These are phyloP conservation scores for Patella pellucida DNA, from an alignment of 2,888 invertebrate species.

Conservation along the genomic window DNA sequence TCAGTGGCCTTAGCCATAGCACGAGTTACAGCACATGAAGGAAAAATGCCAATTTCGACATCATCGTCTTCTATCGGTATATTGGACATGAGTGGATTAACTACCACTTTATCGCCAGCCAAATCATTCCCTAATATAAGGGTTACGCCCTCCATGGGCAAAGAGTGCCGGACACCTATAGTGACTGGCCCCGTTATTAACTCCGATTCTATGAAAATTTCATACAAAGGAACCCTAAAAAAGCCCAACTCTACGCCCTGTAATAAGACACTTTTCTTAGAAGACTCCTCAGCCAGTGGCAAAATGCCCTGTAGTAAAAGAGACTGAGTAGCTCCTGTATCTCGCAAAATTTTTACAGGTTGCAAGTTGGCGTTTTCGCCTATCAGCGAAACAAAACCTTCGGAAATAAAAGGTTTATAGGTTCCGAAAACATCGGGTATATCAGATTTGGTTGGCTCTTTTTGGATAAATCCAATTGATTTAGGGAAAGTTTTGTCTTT, in stretches of 20 bases:
- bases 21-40: no score
- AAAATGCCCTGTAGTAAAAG: slow-evolving; percentile 30
- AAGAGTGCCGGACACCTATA: slow-evolving; percentile 32
- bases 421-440: slow-evolving; percentile 23
- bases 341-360: slow-evolving; percentile 31
- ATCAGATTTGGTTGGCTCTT: slow-evolving; percentile 16
- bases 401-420: slow-evolving; percentile 32
- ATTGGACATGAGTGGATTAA: no score
- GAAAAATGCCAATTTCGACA: no score
- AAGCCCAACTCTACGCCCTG: slow-evolving; percentile 32
- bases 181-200: slow-evolving; percentile 30
- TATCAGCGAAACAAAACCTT: slow-evolving; percentile 32
- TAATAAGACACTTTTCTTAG: slow-evolving; percentile 29
- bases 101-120: no score
- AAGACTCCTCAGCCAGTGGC: slow-evolving; percentile 29
- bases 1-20: no score
- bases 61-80: no score
- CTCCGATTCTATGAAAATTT: slow-evolving; percentile 26
- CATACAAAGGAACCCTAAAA: slow-evolving; percentile 33
- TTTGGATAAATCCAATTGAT: slow-evolving; percentile 13
- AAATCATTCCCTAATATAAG: no score
- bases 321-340: slow-evolving; percentile 38
- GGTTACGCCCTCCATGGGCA: no score
- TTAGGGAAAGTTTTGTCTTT: neutral
- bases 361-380: neutral